phyloP scores from a whole-genome alignment of 2,888 invertebrate species.

The Coremacera marginata region DNA sequence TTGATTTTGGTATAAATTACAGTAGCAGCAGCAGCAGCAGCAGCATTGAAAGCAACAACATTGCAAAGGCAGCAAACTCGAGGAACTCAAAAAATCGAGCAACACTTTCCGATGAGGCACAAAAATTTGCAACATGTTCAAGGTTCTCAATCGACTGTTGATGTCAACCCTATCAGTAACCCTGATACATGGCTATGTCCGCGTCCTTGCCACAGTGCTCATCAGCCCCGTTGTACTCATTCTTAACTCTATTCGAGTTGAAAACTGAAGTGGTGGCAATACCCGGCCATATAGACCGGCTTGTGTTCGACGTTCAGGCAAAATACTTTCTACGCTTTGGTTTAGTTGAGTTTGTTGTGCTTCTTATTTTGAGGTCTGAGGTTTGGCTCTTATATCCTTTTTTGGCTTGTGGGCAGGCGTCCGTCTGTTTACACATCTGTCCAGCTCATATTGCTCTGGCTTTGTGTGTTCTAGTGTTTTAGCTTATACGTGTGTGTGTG shows the following conservation, averaged over 20 bases:
- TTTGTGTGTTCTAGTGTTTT: too few relatives aligned
- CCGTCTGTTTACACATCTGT: not conserved
- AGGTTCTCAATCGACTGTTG: conserved; percentile 1
- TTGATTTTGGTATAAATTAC: conserved; percentile 17
- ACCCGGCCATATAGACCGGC: conserved; percentile 31
- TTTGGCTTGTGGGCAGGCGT: not conserved
- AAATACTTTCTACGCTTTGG: conserved; percentile 11
- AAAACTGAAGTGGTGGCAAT: conserved; percentile 35
- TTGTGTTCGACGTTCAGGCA: not conserved
- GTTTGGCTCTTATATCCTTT: not conserved
- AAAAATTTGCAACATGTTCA: conserved; percentile 19
- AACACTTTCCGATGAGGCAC: not conserved
- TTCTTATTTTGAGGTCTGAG: not conserved
- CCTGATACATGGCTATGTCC: too few relatives aligned
- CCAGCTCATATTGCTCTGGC: not conserved
- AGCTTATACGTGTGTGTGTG: not conserved
- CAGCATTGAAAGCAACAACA: not conserved
- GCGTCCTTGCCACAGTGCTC: too few relatives aligned
- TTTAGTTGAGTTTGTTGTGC: conserved; percentile 6
- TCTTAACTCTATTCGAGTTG: conserved; percentile 10
- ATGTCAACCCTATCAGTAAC: not conserved
- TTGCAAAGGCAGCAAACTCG: not conserved
- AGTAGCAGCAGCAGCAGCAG: not conserved
- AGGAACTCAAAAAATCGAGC: not conserved
- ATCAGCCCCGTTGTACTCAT: not conserved